Base-by-base conservation (phyloP, 2,888 invertebrate genomes). In the Cheilosia grossa region DNA sequence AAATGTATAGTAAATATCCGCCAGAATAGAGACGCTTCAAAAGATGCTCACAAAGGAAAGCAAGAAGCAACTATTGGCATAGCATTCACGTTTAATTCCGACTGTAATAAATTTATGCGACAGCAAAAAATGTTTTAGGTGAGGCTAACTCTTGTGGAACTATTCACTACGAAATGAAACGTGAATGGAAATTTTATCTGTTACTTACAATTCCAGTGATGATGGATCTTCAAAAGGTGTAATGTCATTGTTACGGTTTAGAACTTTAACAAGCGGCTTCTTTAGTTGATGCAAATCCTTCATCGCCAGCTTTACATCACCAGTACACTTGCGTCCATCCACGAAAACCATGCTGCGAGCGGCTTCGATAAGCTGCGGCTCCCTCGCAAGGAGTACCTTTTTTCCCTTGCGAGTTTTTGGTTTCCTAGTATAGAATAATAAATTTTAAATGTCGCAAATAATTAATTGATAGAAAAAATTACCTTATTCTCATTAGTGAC, bases 191-290 rank as follows among this genome's bases (percentile, higher is more conserved):
- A 4, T 51, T 90, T 92, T 90, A 90, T 24, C 33, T 10, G 10
- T 10, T 17, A 91, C 93, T 92, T 92, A 95, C 94, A 94, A 94
- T 92, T 97, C 97, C 87, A 99, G 93, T 4, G 96, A 95, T 0
- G 96, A 94, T 0, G 95, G 93, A 93, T 99, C 96, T 93, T 99
- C 99, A 92, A 99, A 99, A 0, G 99, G 97, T 19, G 97, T 94
- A 82, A 98, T 94, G 87, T 97, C 97, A 93, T 99, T 97, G 90
- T 97, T 98, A 80, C 96, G 94, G 24, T 93, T 94, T 47, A 97
- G 92, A 88, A 95, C 95, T 7, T 95, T 94, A 0, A 95, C 95
- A 89, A 97, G 94, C 7, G 98, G 98, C 89, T 98, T 98, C 90
- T 97, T 98, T 33, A 98, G 91, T 89, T 95, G 93, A 89, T 96